phyloP scores from a whole-genome alignment of 2,797 vertebrate genomes.

The Myotis vivesi region DNA sequence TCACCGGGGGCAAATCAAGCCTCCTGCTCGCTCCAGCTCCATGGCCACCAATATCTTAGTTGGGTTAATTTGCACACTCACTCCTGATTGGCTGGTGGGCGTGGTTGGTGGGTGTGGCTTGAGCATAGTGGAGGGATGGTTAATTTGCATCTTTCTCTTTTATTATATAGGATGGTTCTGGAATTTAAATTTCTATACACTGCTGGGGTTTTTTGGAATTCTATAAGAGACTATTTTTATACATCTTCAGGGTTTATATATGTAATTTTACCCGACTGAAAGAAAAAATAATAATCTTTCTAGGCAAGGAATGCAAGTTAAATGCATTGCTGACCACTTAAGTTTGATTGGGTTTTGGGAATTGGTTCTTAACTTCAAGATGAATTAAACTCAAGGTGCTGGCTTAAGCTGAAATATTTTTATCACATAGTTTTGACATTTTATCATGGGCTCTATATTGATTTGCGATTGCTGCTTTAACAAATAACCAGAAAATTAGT shows the following conservation, averaged over 20 bases:
- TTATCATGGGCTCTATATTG: neutral
- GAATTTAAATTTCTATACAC: slow-evolving; percentile 21
- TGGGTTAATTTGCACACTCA: no score
- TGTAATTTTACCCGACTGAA: neutral
- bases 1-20: no score
- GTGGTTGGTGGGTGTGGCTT: no score
- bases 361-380: neutral
- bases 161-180: neutral
- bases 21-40: no score
- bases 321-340: neutral
- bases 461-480: slow-evolving; percentile 16
- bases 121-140: no score
- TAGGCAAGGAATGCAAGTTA: neutral
- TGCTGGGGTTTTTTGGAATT: neutral
- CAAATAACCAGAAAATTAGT: neutral
- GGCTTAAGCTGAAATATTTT: neutral
- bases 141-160: no score
- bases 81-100: no score
- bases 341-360: slow-evolving; percentile 12
- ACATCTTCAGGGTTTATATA: neutral
- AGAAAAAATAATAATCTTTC: neutral
- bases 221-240: neutral
- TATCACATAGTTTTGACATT: slow-evolving; percentile 45
- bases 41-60: no score
- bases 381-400: slow-evolving; percentile 15